Evolutionary conservation across 1,140 invertebrate species (phyloP).

Genomic region (Charaxes varanes): DNA sequence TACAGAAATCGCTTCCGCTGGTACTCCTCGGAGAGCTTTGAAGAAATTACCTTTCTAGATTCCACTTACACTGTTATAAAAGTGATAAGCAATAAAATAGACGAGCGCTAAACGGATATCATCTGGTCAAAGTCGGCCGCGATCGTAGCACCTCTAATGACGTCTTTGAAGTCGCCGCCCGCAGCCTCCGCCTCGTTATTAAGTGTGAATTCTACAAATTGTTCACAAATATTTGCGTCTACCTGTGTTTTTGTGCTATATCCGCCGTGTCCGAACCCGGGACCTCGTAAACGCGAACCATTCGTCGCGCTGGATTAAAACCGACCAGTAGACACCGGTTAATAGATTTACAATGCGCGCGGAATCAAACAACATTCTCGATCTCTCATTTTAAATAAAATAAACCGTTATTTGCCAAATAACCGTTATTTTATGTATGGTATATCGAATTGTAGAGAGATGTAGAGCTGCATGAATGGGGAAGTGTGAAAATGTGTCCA

Average conservation of each 20-base stretch:
- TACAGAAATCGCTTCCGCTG: too few relatives aligned
- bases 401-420: too few relatives aligned
- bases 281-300: slow-evolving; percentile 45
- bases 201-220: slow-evolving; percentile 72
- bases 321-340: slow-evolving; percentile 20
- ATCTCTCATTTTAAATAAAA: too few relatives aligned
- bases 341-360: slow-evolving; percentile 32
- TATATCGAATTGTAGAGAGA: too few relatives aligned
- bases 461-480: too few relatives aligned
- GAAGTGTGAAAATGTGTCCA: too few relatives aligned
- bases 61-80: too few relatives aligned
- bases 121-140: slow-evolving; percentile 25
- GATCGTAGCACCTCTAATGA: slow-evolving; percentile 62
- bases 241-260: slow-evolving; percentile 65
- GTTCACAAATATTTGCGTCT: slow-evolving; percentile 73
- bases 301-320: slow-evolving; percentile 47
- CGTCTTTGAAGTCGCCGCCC: slow-evolving; percentile 56
- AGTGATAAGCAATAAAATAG: slow-evolving; percentile 12
- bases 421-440: too few relatives aligned
- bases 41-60: too few relatives aligned
- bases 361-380: too few relatives aligned
- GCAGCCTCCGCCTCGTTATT: slow-evolving; percentile 55
- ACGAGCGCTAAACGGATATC: slow-evolving; percentile 18
- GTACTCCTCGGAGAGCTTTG: too few relatives aligned
- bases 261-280: slow-evolving; percentile 58